Conservation (phyloP, 2,888 invertebrate genomes). For the Aporophyla nigra region DNA sequence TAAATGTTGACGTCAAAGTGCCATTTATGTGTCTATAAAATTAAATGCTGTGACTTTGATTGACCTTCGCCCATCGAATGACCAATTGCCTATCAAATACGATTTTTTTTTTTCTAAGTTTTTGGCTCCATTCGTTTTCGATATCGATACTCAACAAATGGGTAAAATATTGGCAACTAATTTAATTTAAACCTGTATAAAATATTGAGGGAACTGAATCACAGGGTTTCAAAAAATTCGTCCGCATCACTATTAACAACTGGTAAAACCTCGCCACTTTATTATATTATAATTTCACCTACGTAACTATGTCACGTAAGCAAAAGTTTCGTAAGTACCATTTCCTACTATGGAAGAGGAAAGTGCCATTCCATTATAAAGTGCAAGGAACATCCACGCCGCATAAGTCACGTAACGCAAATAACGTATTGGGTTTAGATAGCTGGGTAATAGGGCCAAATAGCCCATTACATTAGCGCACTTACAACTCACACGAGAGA, state of each 20-base stretch:
- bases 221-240: too few species aligned
- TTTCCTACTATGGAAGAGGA: slow-evolving; percentile 15
- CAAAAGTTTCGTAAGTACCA: slow-evolving; percentile 10
- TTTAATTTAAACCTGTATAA: too few species aligned
- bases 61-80: too few species aligned
- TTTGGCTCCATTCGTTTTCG: too few species aligned
- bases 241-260: not conserved
- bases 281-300: not conserved
- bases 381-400: slow-evolving; percentile 45
- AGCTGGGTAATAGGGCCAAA: slow-evolving; percentile 44
- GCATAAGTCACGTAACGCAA: slow-evolving; percentile 41
- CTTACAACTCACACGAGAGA: slow-evolving; percentile 34
- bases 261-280: not conserved
- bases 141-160: too few species aligned
- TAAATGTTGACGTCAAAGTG: too few species aligned
- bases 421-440: slow-evolving; percentile 46
- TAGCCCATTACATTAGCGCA: slow-evolving; percentile 49
- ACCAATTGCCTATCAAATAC: too few species aligned
- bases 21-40: too few species aligned
- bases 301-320: slow-evolving; percentile 7
- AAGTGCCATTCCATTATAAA: slow-evolving; percentile 36
- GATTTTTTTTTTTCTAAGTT: too few species aligned
- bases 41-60: too few species aligned
- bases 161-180: too few species aligned
- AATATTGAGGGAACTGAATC: too few species aligned